A percentile compares a stretch with the other conserved stretches of the same genome.
Evolutionary conservation across 2,113 vertebrate species (phyloP).

Genomic region (Lophotis ruficrista): DNA sequence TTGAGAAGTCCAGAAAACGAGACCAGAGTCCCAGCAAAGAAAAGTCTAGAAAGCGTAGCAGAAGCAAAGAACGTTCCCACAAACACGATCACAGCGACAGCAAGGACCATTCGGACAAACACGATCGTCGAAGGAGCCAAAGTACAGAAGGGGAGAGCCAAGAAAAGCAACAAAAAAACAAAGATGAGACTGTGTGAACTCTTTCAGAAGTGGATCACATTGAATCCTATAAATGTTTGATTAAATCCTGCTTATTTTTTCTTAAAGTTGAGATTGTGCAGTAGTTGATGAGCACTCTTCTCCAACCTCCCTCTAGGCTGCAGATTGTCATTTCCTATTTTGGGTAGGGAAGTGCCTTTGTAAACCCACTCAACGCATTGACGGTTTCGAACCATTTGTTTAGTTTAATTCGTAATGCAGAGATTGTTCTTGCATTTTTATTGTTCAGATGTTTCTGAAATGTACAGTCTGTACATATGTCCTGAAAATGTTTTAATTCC

Average conservation of each 20-base stretch:
- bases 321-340: slow-evolving; percentile 80
- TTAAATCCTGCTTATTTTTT: slow-evolving; percentile 78
- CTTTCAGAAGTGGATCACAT: slow-evolving; percentile 82
- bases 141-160: slow-evolving; percentile 82
- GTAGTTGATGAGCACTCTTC: slow-evolving; percentile 79
- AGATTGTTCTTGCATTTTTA: slow-evolving; percentile 80
- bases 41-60: slow-evolving; percentile 85
- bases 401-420: slow-evolving; percentile 76
- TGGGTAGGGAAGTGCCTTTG: slow-evolving; percentile 88
- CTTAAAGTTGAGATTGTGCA: slow-evolving; percentile 78
- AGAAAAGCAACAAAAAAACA: slow-evolving; percentile 80
- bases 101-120: slow-evolving; percentile 85
- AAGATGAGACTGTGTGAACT: slow-evolving; percentile 81
- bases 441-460: slow-evolving; percentile 82
- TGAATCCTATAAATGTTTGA: slow-evolving; percentile 85
- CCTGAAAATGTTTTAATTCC: slow-evolving; percentile 91
- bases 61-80: slow-evolving; percentile 83
- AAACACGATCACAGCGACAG: slow-evolving; percentile 83
- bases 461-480: slow-evolving; percentile 92
- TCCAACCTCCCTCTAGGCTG: slow-evolving; percentile 77
- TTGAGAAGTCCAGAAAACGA: slow-evolving; percentile 85
- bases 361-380: slow-evolving; percentile 79
- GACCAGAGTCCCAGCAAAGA: slow-evolving; percentile 86
- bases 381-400: slow-evolving; percentile 74
- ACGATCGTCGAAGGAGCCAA: slow-evolving; percentile 81